phyloP scores from a whole-genome alignment of 2,113 vertebrate genomes.

The Pomatostomus ruficeps region DNA sequence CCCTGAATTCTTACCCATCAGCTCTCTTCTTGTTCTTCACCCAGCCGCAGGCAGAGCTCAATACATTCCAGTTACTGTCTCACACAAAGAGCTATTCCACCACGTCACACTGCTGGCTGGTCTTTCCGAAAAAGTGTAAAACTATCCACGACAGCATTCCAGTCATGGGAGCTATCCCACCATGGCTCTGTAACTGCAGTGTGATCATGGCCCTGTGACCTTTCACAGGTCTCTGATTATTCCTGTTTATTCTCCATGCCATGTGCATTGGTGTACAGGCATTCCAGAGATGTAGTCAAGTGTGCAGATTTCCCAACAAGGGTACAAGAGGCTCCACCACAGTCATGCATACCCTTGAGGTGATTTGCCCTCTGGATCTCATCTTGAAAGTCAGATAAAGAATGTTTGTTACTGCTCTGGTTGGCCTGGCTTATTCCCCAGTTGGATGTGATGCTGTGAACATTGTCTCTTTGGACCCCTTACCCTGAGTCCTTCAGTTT shows the following conservation, averaged over 20 bases:
- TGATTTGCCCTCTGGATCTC: background rate
- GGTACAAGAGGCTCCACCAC: background rate
- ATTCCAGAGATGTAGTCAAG: background rate
- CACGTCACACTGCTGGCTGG: background rate
- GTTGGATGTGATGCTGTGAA: background rate
- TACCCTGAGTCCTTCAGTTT: background rate
- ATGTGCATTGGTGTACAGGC: accelerated
- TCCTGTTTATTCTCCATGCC: background rate
- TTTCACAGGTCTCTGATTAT: background rate
- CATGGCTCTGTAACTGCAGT: background rate
- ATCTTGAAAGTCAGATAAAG: background rate
- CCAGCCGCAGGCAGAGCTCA: accelerated
- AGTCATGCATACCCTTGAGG: accelerated
- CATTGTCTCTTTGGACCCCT: background rate
- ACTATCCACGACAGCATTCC: background rate
- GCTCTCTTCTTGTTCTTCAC: background rate
- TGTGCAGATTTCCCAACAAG: background rate
- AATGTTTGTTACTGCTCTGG: background rate
- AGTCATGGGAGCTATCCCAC: background rate
- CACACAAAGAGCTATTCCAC: background rate
- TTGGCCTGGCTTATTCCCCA: background rate
- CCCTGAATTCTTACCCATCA: background rate
- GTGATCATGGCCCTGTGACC: accelerated
- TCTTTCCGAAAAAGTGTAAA: background rate
- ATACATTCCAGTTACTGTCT: background rate